Conservation (phyloP, 2,888 invertebrate species). For the Lapara coniferarum region DNA sequence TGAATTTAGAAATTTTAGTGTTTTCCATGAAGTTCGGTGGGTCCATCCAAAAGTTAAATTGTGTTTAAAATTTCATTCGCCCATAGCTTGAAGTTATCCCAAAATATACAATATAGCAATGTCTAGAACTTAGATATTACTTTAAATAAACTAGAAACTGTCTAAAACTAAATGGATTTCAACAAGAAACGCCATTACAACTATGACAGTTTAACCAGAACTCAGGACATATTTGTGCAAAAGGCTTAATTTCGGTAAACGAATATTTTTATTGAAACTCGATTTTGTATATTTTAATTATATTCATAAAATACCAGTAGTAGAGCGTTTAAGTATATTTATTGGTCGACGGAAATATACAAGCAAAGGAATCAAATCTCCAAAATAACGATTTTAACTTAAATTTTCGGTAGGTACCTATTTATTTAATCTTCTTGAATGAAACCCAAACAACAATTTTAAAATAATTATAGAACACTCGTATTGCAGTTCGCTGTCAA, state of each 20-base stretch:
- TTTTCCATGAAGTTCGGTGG: not conserved
- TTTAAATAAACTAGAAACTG: not conserved
- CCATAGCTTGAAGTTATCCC: conserved; percentile 8
- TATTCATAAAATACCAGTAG: not conserved
- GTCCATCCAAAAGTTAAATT: conserved; percentile 18
- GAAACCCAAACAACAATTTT: not conserved
- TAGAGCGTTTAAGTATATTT: too few species aligned
- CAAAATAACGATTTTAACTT: too few species aligned
- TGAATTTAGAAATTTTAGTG: not conserved
- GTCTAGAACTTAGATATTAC: conserved; percentile 1
- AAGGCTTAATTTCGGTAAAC: not conserved
- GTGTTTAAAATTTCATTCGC: conserved; percentile 20
- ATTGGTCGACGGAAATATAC: too few species aligned
- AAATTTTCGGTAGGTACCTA: too few species aligned
- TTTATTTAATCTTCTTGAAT: too few species aligned
- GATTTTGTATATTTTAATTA: too few species aligned
- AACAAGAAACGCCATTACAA: not conserved
- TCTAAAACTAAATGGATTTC: conserved; percentile 9
- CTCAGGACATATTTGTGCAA: not conserved
- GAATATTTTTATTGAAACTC: too few species aligned
- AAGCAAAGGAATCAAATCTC: too few species aligned
- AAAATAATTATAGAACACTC: too few species aligned
- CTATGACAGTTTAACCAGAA: not conserved
- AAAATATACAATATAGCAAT: conserved; percentile 3
- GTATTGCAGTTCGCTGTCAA: too few species aligned